A percentile compares a stretch with the other conserved stretches of the same genome.
These are phyloP conservation scores for Orius insidiosus DNA, from an alignment of 1,140 invertebrate species.

Conservation along the genomic window DNA sequence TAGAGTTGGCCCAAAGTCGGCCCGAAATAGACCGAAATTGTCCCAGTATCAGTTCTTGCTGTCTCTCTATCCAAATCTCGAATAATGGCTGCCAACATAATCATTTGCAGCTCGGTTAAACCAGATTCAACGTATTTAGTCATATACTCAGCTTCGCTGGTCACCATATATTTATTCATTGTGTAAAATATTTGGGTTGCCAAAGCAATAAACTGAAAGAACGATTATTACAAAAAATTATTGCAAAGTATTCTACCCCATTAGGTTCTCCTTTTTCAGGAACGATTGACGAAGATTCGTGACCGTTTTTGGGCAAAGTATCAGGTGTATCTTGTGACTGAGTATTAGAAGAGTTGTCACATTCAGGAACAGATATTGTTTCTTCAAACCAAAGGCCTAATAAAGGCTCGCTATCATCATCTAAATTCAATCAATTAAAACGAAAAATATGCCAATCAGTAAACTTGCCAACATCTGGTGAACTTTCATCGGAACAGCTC, in stretches of 20 bases:
- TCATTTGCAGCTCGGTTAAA: constrained; percentile 59
- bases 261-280: constrained; percentile 82
- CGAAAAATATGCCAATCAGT: neutral
- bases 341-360: constrained; percentile 17
- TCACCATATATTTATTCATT: constrained; percentile 49
- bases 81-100: constrained; percentile 63
- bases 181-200: constrained; percentile 63
- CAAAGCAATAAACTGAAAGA: constrained; percentile 52
- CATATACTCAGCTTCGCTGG: constrained; percentile 38
- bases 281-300: constrained; percentile 37
- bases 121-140: constrained; percentile 39
- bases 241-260: constrained; percentile 41
- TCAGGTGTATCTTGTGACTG: constrained; percentile 13
- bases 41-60: constrained; percentile 58
- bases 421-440: constrained; percentile 18
- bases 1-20: constrained; percentile 50
- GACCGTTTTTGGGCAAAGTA: constrained; percentile 11
- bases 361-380: constrained; percentile 61
- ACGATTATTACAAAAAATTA: constrained; percentile 43
- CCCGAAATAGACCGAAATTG: constrained; percentile 55
- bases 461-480: constrained; percentile 55
- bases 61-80: constrained; percentile 74
- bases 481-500: constrained; percentile 75
- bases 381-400: constrained; percentile 86
- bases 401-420: constrained; percentile 78